Base-by-base conservation (phyloP, 1,140 invertebrate genomes). In the Scaptomyza hsui region DNA sequence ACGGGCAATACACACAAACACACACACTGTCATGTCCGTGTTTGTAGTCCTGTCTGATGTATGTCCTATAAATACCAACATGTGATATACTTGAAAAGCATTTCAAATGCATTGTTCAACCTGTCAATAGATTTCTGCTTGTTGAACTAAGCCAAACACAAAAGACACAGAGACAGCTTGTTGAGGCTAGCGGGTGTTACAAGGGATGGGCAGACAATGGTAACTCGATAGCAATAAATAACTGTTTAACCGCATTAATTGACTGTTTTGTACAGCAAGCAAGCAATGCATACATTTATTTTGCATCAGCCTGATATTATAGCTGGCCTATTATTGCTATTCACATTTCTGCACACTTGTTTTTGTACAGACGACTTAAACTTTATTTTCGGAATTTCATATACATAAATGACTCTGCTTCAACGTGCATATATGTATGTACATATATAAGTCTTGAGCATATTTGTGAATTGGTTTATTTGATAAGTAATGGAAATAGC, bases 41-140 rank as follows among this genome's bases (percentile, higher is more conserved):
- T 64, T 16, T 64, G 6, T 49, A 13, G 19, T 24, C 13, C 52
- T 7, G n/a, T 26, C 21, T 47, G 35, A 15, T 35, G 12, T 18
- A 24, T 60, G 16, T 18, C 19, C 4, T 4, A 10, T 41, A 35
- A 24, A 57, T 51, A 41, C 48, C 35, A 32, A 49, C n/a, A 70
- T 59, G 37, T 71, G 39, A 57, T 65, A 12, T 65, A 26, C 29
- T 16, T 19, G 32, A 47, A 13, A 39, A 37, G 16, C 45, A 64
- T 65, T 56, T 64, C 44, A 47, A 56, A 70, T 47, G 62, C 62
- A 65, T 71, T 71, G 68, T 65, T 26, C 52, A 15, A 59, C 13
- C 68, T 59, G 68, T 64, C 68, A 71, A 71, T 71, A 71, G 24
- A 47, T 49, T 44, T 49, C 47, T 37, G 67, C 60, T 29, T 37